A percentile compares a stretch with the other conserved stretches of the same genome.
Conservation (phyloP, 2,113 vertebrate species). For the Scolopax mira region DNA sequence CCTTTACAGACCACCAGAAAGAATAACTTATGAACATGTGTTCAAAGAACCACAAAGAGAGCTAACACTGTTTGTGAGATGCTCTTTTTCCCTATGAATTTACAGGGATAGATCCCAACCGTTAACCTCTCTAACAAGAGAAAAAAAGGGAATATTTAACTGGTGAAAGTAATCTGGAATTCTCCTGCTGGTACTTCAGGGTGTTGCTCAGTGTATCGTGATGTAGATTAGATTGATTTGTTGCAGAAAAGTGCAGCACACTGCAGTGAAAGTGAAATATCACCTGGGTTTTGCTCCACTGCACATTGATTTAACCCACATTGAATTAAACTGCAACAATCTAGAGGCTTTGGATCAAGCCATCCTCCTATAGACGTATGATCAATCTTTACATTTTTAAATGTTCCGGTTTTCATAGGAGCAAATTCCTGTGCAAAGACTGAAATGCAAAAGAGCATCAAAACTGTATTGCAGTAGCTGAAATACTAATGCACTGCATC, state of each 20-base stretch:
- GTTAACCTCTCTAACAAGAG: neutral
- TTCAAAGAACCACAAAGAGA: neutral
- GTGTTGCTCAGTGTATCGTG: neutral
- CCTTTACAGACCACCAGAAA: neutral
- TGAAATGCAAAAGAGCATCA: neutral
- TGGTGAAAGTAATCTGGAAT: neutral
- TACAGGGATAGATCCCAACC: neutral
- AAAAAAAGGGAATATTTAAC: neutral
- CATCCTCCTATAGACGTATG: neutral
- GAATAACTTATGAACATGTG: neutral
- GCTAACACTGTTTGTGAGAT: neutral
- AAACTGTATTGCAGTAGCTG: neutral
- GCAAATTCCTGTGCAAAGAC: neutral
- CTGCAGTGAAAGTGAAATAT: slow-evolving; percentile 14
- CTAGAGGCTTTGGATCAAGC: neutral
- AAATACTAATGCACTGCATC: neutral
- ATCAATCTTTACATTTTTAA: neutral
- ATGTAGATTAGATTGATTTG: neutral
- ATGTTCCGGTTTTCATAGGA: neutral
- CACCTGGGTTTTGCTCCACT: neutral
- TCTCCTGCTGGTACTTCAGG: neutral
- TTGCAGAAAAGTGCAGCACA: neutral
- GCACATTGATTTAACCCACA: neutral
- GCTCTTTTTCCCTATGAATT: neutral
- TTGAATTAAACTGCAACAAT: neutral